Conservation (phyloP, 2,888 invertebrate species). For the Scotopteryx bipunctaria region DNA sequence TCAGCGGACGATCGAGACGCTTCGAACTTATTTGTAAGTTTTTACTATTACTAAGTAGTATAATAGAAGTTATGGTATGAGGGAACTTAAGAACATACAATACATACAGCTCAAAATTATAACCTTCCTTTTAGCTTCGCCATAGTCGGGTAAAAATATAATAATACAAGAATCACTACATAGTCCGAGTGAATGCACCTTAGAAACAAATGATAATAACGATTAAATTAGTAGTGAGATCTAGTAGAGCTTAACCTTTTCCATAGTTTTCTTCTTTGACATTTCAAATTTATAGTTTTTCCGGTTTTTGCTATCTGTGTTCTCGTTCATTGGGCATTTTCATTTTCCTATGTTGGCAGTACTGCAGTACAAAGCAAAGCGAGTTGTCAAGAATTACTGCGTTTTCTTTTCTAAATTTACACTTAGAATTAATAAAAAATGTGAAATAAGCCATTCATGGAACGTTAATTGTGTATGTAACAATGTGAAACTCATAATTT, state of each 20-base stretch:
- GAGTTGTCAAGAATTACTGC: conserved; percentile 72
- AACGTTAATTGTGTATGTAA: conserved; percentile 46
- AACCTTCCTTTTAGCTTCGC: no score
- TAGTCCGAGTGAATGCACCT: no score
- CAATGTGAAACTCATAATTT: conserved; percentile 20
- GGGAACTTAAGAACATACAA: no score
- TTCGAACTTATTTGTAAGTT: no score
- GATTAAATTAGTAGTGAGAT: no score
- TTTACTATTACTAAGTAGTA: no score
- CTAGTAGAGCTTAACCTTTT: not conserved
- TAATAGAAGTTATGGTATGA: no score
- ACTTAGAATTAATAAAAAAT: conserved; percentile 46
- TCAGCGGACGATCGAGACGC: no score
- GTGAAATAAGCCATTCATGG: conserved; percentile 49
- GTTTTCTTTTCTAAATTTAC: conserved; percentile 60
- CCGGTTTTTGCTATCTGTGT: conserved; percentile 15
- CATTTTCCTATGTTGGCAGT: conserved; percentile 49
- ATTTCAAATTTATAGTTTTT: not conserved
- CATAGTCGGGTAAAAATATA: no score
- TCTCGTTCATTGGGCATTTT: conserved; percentile 32
- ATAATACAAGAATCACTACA: no score
- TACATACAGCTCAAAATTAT: no score
- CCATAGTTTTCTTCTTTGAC: not conserved
- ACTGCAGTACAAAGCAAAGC: conserved; percentile 76
- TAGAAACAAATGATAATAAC: no score